These are phyloP conservation scores for Gambelia wislizenii DNA, from an alignment of 2,797 vertebrate genomes.

Conservation along the genomic window DNA sequence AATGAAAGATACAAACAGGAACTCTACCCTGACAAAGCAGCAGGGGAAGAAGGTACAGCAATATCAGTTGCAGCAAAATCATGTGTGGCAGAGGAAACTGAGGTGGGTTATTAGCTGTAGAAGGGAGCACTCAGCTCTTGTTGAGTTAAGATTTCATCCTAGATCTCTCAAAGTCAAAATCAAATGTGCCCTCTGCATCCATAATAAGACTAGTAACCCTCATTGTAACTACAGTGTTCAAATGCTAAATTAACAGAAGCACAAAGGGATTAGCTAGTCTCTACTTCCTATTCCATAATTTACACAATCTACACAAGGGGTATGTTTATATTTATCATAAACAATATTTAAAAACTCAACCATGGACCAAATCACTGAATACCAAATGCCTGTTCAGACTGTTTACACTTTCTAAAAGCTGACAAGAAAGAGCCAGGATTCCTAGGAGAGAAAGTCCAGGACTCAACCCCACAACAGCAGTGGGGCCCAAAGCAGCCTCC, in stretches of 20 bases:
- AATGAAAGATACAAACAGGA: not conserved
- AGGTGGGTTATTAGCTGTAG: not conserved
- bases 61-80: not conserved
- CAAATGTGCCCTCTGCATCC: not conserved
- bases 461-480: no score
- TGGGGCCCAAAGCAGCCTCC: not conserved
- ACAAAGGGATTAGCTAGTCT: not conserved
- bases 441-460: not conserved
- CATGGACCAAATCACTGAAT: not conserved
- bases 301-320: not conserved
- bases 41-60: not conserved
- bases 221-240: conserved; percentile 16
- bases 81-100: not conserved
- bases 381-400: not conserved
- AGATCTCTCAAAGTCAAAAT: not conserved
- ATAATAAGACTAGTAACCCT: not conserved
- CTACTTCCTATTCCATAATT: not conserved
- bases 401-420: not conserved
- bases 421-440: no score
- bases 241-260: not conserved
- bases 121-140: not conserved
- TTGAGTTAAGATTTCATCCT: not conserved
- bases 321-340: not conserved
- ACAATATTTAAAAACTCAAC: not conserved
- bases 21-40: not conserved